Percentiles rank a stretch among this genome's conserved stretches.
phyloP scores from a whole-genome alignment of 2,888 invertebrate species.

The Lepidochrysops patricia region DNA sequence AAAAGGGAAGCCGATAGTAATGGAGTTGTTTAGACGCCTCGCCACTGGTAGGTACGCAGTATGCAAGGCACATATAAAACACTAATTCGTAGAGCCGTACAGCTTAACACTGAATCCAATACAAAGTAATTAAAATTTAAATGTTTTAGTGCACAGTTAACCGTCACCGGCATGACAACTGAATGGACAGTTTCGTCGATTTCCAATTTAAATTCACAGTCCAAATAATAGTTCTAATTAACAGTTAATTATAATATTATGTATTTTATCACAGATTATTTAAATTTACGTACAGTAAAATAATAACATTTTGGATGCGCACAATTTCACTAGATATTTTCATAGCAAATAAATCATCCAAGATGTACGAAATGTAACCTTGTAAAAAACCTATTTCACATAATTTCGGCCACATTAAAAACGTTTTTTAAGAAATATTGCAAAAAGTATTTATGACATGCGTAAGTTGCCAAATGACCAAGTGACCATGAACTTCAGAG shows the following conservation, averaged over 20 bases:
- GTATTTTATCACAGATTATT: not conserved
- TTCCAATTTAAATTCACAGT: not conserved
- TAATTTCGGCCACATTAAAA: not conserved
- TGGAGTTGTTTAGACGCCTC: too few species aligned
- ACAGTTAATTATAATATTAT: too few species aligned
- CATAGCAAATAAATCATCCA: not conserved
- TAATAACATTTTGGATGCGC: too few species aligned
- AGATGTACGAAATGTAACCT: not conserved
- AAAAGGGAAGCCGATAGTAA: too few species aligned
- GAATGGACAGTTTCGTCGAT: not conserved
- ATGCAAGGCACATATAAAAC: too few species aligned
- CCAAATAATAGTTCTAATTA: not conserved
- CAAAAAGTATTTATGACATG: not conserved
- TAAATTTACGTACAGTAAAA: not conserved
- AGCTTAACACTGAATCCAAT: not conserved
- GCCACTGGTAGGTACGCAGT: too few species aligned
- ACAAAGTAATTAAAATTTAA: not conserved
- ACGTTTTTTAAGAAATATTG: not conserved
- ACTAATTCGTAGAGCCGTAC: not conserved
- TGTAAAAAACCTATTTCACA: not conserved
- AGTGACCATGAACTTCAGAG: not conserved
- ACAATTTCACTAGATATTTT: too few species aligned
- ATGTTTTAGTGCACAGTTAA: not conserved
- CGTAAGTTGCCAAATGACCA: constrained; percentile 5
- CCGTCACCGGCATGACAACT: not conserved